These are phyloP conservation scores for Hybos culiciformis DNA, from an alignment of 2,888 invertebrate species.

Conservation along the genomic window DNA sequence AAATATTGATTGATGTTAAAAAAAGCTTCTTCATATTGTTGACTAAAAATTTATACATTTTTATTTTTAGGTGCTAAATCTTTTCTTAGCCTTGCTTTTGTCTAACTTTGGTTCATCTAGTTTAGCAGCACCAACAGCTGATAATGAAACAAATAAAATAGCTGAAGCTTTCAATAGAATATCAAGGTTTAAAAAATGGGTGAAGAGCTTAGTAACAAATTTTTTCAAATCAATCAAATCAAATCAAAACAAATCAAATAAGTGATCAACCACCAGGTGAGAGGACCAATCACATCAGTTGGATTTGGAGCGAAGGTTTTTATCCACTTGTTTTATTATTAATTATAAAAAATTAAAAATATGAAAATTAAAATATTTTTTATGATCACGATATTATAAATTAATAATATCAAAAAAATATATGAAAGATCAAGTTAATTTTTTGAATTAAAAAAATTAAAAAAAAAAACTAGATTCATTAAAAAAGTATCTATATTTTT, in stretches of 20 bases:
- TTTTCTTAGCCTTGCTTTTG: slow-evolving; percentile 98
- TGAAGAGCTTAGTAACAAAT: slow-evolving; percentile 62
- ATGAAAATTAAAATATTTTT: slow-evolving; percentile 10
- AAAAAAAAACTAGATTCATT: slow-evolving; percentile 12
- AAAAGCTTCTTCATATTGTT: not conserved
- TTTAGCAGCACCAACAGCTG: slow-evolving; percentile 81
- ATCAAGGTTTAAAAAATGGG: slow-evolving; percentile 75
- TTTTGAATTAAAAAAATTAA: slow-evolving; percentile 7
- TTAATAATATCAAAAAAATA: slow-evolving; percentile 11
- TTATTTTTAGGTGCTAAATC: slow-evolving; percentile 74
- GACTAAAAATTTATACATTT: not conserved
- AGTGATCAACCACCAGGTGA: slow-evolving; percentile 93
- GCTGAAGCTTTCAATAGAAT: slow-evolving; percentile 94
- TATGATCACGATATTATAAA: slow-evolving; percentile 24
- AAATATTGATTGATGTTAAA: not conserved
- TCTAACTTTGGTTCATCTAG: slow-evolving; percentile 97
- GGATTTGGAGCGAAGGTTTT: slow-evolving; percentile 69
- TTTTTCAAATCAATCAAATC: slow-evolving; percentile 66
- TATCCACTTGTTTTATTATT: slow-evolving; percentile 42
- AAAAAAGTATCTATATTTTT: slow-evolving; percentile 13
- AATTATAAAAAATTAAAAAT: slow-evolving; percentile 20
- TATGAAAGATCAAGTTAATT: slow-evolving; percentile 12
- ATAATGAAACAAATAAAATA: slow-evolving; percentile 94
- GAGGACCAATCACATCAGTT: slow-evolving; percentile 56
- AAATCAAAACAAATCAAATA: slow-evolving; percentile 90